Conservation (phyloP, 2,888 invertebrate species). For the Syrphus vitripennis region DNA sequence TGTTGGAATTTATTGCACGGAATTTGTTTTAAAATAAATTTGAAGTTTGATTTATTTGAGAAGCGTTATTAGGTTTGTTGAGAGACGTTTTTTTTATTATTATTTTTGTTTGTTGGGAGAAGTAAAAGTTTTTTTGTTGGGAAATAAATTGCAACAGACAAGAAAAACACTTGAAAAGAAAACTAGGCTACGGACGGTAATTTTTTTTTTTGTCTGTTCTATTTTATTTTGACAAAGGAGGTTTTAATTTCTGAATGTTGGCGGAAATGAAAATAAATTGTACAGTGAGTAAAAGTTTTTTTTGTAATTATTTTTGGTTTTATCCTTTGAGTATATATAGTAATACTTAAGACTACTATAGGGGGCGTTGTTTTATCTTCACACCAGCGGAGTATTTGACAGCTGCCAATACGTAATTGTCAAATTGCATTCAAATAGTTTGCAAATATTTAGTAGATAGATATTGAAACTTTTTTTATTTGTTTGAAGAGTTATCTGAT, state of each 20-base stretch:
- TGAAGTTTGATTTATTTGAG: background rate
- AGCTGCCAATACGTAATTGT: no score
- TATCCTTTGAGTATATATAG: no score
- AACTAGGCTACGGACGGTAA: conserved; percentile 63
- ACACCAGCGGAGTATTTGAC: no score
- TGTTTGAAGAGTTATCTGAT: no score
- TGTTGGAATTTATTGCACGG: background rate
- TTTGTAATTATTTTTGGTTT: no score
- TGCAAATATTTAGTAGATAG: no score
- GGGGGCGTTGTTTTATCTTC: no score
- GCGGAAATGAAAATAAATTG: background rate
- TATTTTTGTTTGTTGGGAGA: conserved; percentile 17
- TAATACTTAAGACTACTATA: no score
- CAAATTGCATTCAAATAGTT: no score
- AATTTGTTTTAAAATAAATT: background rate
- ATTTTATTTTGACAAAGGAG: conserved; percentile 54
- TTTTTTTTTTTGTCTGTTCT: conserved; percentile 47
- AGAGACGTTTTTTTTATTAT: background rate
- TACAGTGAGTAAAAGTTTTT: conserved; percentile 23
- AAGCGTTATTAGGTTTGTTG: background rate
- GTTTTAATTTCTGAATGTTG: conserved; percentile 24
- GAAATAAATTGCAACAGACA: conserved; percentile 58
- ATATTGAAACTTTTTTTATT: no score
- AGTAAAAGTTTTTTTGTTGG: conserved; percentile 24
- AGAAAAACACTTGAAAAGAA: conserved; percentile 58